phyloP scores from a whole-genome alignment of 2,888 invertebrate species.

The Acrocyrtus sp. region DNA sequence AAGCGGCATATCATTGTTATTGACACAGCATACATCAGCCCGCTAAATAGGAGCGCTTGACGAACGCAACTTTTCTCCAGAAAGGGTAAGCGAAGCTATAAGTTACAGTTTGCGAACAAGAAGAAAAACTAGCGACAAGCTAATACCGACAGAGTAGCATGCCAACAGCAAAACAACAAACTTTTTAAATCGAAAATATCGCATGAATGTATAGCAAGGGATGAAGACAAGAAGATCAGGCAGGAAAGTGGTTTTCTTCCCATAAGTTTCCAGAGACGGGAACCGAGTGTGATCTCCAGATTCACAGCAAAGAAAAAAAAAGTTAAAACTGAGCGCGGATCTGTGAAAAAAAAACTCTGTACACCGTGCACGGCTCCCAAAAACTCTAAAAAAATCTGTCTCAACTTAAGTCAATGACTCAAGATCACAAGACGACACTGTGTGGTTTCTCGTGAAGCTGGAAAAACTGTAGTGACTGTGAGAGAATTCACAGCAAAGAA shows the following conservation, averaged over 20 bases:
- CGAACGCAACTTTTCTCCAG: background rate
- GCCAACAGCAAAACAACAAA: constrained; percentile 10
- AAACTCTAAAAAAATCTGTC: background rate
- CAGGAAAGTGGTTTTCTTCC: constrained; percentile 38
- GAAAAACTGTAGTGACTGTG: background rate
- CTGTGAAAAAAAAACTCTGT: constrained; percentile 1
- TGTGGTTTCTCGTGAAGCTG: too few relatives aligned
- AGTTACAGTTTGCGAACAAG: too few relatives aligned
- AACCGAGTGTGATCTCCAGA: background rate
- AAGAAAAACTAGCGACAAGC: background rate
- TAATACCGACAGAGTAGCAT: background rate
- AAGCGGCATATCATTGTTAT: constrained; percentile 16
- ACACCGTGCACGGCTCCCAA: background rate
- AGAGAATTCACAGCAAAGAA: background rate
- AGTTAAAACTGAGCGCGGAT: background rate
- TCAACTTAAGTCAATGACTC: constrained; percentile 30
- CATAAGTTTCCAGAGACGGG: constrained; percentile 33
- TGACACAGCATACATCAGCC: constrained; percentile 24
- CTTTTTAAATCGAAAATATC: constrained; percentile 7
- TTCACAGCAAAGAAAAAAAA: background rate
- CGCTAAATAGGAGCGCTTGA: constrained; percentile 11
- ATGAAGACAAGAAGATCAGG: constrained; percentile 26
- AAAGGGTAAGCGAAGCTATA: background rate
- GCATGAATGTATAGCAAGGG: constrained; percentile 3
- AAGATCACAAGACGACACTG: constrained; percentile 11